Evolutionary conservation across 2,797 vertebrate species (phyloP), one percentile per base, ranked within the genome.

Genomic region (Serranus cabrilla): DNA sequence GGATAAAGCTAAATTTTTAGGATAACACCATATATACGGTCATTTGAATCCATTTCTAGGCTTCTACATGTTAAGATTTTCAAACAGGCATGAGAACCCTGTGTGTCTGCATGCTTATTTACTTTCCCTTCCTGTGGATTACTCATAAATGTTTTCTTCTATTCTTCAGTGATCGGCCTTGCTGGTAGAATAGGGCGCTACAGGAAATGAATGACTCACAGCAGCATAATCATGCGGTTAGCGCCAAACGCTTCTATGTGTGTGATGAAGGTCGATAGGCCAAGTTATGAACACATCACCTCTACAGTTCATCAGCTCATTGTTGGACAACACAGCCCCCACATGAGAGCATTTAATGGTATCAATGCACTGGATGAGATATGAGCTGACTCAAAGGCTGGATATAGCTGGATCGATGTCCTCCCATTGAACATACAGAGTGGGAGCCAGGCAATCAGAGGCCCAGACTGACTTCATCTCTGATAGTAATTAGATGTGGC

Each of bases 401-500:
- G 52, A 68, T 70, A 20, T 13, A 40, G 64, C 17, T 18, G 2
- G 65, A 88, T 91, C 88, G 74, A 88, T 90, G 85, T 63, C 79
- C 58, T 58, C 39, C 59, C 51, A 63, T 71, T 80, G 78, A 74
- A 70, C 68, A 47, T 25, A 69, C 34, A 45, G 71, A 67, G 71
- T 11, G 43, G 62, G 58, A 74, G 69, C 39, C 50, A 17, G 56
- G 71, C 71, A 73, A 72, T 79, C 72, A 80, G 17, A 73, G 37
- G 21, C 80, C 75, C 39, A 14, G 65, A 52, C 71, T 39, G 69
- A 72, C 85, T 89, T 81, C 75, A 82, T 86, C 63, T 84, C 67
- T 56, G 59, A 80, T 64, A 80, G 61, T 87, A 85, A 90, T 87
- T 66, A 87, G 80, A 85, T 58, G 80, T 76, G 81, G 78, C 80